Evolutionary conservation across 64 coral and sea anemone genomes (phyloP).

Genomic region (Hydrozoanthus tunicans): DNA sequence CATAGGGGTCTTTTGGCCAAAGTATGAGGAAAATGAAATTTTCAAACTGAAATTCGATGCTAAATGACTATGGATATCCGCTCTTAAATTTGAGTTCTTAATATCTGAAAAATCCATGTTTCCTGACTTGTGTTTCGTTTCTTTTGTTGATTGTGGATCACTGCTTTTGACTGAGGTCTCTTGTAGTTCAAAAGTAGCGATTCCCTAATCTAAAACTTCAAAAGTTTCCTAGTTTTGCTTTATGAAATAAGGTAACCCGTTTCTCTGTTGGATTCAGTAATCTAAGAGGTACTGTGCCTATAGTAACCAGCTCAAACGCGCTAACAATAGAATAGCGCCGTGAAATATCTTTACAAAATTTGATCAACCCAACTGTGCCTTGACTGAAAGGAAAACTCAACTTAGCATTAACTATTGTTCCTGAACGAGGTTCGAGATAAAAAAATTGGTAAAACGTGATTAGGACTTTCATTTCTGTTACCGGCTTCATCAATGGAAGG

Average conservation of each 20-base stretch:
- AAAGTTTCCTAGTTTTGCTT: slow-evolving; percentile 33
- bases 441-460: slow-evolving; percentile 3
- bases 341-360: neutral
- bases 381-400: neutral
- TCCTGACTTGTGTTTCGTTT: too few species aligned
- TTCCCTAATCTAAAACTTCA: slow-evolving; percentile 8
- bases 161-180: neutral
- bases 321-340: neutral
- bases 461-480: neutral
- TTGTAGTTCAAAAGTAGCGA: slow-evolving; percentile 26
- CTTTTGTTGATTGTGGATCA: neutral
- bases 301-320: slow-evolving; percentile 34
- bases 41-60: too few species aligned
- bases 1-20: too few species aligned
- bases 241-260: slow-evolving; percentile 37
- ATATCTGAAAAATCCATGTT: neutral
- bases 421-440: neutral
- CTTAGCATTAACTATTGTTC: neutral
- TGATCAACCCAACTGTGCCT: neutral
- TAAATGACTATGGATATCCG: too few species aligned
- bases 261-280: slow-evolving; percentile 29
- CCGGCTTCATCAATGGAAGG: neutral
- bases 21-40: too few species aligned
- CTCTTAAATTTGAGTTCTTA: neutral
- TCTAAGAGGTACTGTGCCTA: slow-evolving; percentile 18